Evolutionary conservation across 2,113 vertebrate species (phyloP), one percentile per base, ranked within the genome.

Genomic region (Propithecus coquereli): DNA sequence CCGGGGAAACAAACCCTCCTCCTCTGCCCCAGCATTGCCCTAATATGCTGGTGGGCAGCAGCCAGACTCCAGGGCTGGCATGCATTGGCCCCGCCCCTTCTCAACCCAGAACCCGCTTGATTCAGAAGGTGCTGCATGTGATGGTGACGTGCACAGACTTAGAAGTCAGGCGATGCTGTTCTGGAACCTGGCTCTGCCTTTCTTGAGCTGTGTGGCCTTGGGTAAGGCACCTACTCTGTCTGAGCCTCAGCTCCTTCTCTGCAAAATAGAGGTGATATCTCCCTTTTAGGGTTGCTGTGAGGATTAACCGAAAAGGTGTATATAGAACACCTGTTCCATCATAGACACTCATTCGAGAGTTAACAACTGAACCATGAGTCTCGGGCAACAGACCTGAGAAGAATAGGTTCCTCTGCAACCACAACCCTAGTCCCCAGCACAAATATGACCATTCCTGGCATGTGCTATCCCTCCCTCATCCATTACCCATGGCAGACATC

Each of bases 221-320:
- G 65, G 18, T 89, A 81, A 71, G 23, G 90, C 47, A 73, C 37
- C 45, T 27, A 5, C 37, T 43, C 13, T 82, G 86, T 95, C 57
- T 17, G 77, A 92, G 47, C 65, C 27, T 87, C 87, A 63, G n/a
- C 17, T 77, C 52, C 47, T 71, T 92, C 30, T 65, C 80, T 85
- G 17, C 54, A 50, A 92, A 89, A 63, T 0, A n/a, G 27, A 25
- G 27, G 37, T 65, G 5, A 3, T 18, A 18, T 18, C 45, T 47
- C 92, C 9, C 43, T 57, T 11, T 6, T 47, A 8, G 4, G 16
- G 27, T 59, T 23, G 12, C 45, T 87, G 57, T 8, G 2, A 74
- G 13, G 43, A 27, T 76, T 43, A 32, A 52, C 13, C 32, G 37
- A 20, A 54, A 80, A 94, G 27, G 27, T 74, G 2, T 57, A 2